phyloP scores from a whole-genome alignment of 2,888 invertebrate species.

The Dryocosmus kuriphilus region DNA sequence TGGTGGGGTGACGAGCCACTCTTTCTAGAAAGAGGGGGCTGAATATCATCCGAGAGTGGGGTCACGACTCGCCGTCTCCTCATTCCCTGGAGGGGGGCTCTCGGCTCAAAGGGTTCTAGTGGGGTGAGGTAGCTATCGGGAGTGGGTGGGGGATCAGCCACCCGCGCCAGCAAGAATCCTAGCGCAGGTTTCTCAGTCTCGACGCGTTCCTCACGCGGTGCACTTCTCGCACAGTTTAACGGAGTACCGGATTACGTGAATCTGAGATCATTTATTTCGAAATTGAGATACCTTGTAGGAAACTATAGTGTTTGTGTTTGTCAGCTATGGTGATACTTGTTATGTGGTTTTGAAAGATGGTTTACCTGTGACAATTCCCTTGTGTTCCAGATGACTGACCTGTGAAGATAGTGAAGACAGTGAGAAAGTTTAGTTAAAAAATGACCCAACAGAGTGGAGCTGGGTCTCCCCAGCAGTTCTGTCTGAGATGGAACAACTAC shows the following conservation, averaged over 20 bases:
- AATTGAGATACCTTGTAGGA: constrained; percentile 35
- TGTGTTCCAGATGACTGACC: constrained; percentile 23
- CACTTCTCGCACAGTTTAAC: constrained; percentile 48
- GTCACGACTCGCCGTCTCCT: constrained; percentile 74
- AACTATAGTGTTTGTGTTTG: too few relatives aligned
- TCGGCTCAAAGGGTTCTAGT: constrained; percentile 65
- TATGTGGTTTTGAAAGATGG: too few relatives aligned
- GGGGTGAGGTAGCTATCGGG: constrained; percentile 44
- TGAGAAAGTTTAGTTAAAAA: constrained; percentile 50
- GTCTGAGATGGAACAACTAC: constrained; percentile 96
- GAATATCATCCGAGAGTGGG: constrained; percentile 63
- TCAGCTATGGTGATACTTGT: too few relatives aligned
- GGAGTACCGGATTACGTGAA: constrained; percentile 47
- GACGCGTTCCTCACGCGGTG: constrained; percentile 77
- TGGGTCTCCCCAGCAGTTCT: constrained; percentile 89
- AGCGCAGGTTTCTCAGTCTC: constrained; percentile 76
- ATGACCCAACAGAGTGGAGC: constrained; percentile 79
- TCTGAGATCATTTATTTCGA: background rate
- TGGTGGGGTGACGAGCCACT: constrained; percentile 38
- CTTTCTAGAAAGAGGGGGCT: constrained; percentile 40
- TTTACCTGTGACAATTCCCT: too few relatives aligned
- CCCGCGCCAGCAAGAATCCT: constrained; percentile 74
- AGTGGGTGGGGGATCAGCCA: constrained; percentile 60
- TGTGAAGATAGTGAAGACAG: background rate
- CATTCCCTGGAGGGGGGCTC: constrained; percentile 73